These are phyloP conservation scores for Sesamia nonagrioides DNA, from an alignment of 1,140 invertebrate species.

Conservation along the genomic window DNA sequence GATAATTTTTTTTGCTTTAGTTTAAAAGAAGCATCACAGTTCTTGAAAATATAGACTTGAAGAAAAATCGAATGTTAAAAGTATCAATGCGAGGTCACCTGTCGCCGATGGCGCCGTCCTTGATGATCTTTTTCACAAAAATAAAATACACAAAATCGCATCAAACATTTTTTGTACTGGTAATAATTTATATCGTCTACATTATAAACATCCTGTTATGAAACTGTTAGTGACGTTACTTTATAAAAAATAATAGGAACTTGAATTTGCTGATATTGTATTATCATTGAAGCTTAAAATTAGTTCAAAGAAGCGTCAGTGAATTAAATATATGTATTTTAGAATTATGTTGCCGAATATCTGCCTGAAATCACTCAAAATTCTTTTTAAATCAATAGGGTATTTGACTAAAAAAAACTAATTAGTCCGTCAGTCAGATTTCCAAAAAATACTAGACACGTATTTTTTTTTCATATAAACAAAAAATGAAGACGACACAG, in stretches of 20 bases:
- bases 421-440: too few species aligned
- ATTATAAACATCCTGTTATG: constrained; percentile 48
- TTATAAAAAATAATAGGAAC: not conserved
- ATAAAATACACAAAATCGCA: constrained; percentile 39
- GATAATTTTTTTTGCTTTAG: too few species aligned
- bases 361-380: not conserved
- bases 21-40: too few species aligned
- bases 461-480: too few species aligned
- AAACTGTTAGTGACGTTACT: constrained; percentile 1
- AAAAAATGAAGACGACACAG: too few species aligned
- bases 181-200: constrained; percentile 28
- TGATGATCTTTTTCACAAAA: constrained; percentile 44
- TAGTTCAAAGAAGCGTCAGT: not conserved
- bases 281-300: not conserved
- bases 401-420: too few species aligned
- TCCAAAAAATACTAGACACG: too few species aligned
- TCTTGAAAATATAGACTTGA: not conserved
- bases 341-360: constrained; percentile 1
- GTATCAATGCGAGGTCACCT: constrained; percentile 32
- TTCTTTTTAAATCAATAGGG: too few species aligned
- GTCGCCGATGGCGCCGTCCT: constrained; percentile 52
- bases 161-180: constrained; percentile 30
- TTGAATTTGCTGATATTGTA: constrained; percentile 6
- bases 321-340: not conserved
- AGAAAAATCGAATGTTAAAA: constrained; percentile 25